A percentile compares a stretch with the other conserved stretches of the same genome.
These are phyloP conservation scores for Macaria liturata DNA, from an alignment of 2,888 invertebrate genomes.

Conservation along the genomic window DNA sequence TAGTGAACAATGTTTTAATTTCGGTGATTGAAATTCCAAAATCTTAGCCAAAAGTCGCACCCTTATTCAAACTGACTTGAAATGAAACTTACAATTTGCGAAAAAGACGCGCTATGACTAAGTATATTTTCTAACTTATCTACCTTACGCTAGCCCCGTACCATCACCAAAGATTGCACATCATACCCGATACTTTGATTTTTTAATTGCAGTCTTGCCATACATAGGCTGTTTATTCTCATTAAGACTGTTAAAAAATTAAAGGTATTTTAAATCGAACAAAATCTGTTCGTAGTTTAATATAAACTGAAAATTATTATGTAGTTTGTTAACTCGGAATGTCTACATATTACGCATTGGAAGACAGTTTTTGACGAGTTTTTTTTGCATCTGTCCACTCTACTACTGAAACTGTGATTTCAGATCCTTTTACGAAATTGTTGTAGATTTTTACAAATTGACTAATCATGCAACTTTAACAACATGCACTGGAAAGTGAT, in stretches of 20 bases:
- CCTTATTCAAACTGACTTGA: conserved; percentile 65
- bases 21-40: too few species aligned
- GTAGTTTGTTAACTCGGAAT: conserved; percentile 46
- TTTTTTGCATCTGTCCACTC: conserved; percentile 30
- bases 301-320: conserved; percentile 46
- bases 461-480: too few species aligned
- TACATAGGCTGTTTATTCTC: conserved; percentile 56
- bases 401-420: conserved; percentile 14
- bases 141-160: conserved; percentile 77
- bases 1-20: too few species aligned
- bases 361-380: conserved; percentile 63
- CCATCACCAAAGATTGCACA: conserved; percentile 92
- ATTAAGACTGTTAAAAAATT: conserved; percentile 77
- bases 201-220: conserved; percentile 81
- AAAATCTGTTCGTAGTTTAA: conserved; percentile 52
- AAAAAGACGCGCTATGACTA: conserved; percentile 57
- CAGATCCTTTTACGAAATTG: neutral
- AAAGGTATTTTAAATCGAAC: conserved; percentile 74
- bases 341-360: conserved; percentile 62
- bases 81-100: conserved; percentile 68
- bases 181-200: conserved; percentile 90
- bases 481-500: too few species aligned
- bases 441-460: too few species aligned
- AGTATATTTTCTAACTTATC: conserved; percentile 54
- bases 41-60: neutral